Percentiles rank a stretch among this genome's conserved stretches.
phyloP scores from a whole-genome alignment of 2,797 vertebrate species.

The Capromys pilorides region DNA sequence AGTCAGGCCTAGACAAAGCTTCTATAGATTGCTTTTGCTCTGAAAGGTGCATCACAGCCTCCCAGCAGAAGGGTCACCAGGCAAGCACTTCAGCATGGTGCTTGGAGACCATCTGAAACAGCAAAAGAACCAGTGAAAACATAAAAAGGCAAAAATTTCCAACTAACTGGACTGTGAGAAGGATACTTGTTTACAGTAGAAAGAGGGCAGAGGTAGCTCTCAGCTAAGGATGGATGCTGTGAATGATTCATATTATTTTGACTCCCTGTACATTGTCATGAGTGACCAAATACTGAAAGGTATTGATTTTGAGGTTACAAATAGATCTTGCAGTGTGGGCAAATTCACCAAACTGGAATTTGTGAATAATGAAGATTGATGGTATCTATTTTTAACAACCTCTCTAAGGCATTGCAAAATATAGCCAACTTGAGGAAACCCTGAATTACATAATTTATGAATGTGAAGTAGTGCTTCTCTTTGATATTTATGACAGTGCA shows the following conservation, averaged over 20 bases:
- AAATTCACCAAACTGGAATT: background rate
- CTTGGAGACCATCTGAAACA: background rate
- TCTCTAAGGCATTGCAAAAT: background rate
- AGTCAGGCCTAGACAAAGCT: background rate
- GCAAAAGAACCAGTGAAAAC: background rate
- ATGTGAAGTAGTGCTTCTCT: background rate
- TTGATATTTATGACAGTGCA: background rate
- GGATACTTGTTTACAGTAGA: background rate
- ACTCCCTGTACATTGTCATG: background rate
- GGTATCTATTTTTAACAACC: background rate
- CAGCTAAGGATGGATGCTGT: background rate
- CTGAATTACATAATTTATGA: background rate
- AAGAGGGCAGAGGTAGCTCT: background rate
- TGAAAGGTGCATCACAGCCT: background rate
- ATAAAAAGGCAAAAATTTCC: background rate
- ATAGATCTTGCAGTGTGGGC: background rate
- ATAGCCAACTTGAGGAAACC: background rate
- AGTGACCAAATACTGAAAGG: background rate
- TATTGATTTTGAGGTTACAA: background rate
- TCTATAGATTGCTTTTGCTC: background rate
- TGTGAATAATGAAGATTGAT: background rate
- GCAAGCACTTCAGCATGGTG: background rate
- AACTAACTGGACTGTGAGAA: background rate
- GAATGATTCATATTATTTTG: background rate
- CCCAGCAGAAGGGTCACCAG: background rate